Conservation (phyloP, 1,140 invertebrate species). For the Heterodera carotae region DNA sequence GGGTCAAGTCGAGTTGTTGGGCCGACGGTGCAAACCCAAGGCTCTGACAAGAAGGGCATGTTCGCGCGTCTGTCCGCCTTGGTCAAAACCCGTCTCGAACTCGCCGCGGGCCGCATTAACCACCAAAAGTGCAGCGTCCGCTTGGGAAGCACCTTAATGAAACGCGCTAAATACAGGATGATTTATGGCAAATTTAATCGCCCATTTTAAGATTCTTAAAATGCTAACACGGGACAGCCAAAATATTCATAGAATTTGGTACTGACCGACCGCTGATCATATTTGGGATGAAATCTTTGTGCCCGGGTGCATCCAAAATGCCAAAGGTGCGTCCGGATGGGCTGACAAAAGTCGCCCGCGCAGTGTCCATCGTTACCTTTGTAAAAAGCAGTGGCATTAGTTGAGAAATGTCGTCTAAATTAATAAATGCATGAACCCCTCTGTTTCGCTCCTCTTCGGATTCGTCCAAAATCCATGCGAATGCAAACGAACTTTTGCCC, state of each 20-base stretch:
- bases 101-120: conserved; percentile 90
- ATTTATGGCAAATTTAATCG: neutral
- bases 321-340: conserved; percentile 75
- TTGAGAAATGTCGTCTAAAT: conserved; percentile 71
- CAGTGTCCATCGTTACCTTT: conserved; percentile 89
- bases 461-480: conserved; percentile 99
- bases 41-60: conserved; percentile 90
- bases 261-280: conserved; percentile 80
- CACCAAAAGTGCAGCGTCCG: conserved; percentile 91
- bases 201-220: neutral
- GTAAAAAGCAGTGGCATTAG: no score
- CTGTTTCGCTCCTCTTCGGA: conserved; percentile 85
- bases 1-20: neutral
- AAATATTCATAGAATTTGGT: neutral
- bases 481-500: conserved; percentile 96
- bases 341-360: conserved; percentile 78
- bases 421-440: conserved; percentile 25
- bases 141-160: conserved; percentile 81
- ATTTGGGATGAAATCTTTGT: conserved; percentile 95
- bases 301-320: conserved; percentile 92
- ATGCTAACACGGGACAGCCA: neutral
- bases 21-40: conserved; percentile 71
- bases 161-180: conserved; percentile 17
- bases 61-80: conserved; percentile 94
- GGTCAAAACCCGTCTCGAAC: conserved; percentile 97